Percentiles rank a stretch among this genome's conserved stretches.
These are phyloP conservation scores for Aviceda subcristata DNA, from an alignment of 2,113 vertebrate genomes.

Conservation along the genomic window DNA sequence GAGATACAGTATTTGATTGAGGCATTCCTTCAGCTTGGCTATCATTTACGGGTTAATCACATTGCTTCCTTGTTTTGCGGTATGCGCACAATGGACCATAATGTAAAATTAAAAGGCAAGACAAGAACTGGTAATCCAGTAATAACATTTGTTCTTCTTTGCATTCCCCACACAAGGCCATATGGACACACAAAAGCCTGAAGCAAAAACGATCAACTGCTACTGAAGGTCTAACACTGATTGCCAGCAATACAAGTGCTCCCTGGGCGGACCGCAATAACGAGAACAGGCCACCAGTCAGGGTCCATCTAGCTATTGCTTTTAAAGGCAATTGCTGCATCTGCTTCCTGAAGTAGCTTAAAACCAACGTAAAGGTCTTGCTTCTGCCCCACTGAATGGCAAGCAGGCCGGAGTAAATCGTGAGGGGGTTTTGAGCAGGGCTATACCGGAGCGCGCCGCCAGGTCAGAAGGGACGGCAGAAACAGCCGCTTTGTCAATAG, in stretches of 20 bases:
- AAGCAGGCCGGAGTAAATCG: neutral
- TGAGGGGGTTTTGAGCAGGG: conserved; percentile 48
- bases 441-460: conserved; percentile 9
- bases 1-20: neutral
- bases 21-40: neutral
- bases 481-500: conserved; percentile 70
- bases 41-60: conserved; percentile 5
- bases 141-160: conserved; percentile 26
- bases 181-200: conserved; percentile 53
- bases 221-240: conserved; percentile 56
- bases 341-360: conserved; percentile 54
- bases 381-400: conserved; percentile 34
- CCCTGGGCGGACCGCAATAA: conserved; percentile 38
- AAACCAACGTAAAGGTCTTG: conserved; percentile 32
- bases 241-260: conserved; percentile 56
- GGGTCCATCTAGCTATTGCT: conserved; percentile 26
- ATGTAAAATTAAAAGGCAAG: conserved; percentile 4
- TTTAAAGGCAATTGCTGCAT: conserved; percentile 63
- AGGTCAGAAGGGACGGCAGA: conserved; percentile 60
- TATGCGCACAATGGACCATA: neutral
- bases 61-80: neutral
- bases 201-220: conserved; percentile 55
- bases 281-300: conserved; percentile 39
- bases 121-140: neutral
- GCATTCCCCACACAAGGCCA: neutral